Base-by-base conservation (phyloP, 1,140 invertebrate genomes). In the Achatina immaculata region DNA sequence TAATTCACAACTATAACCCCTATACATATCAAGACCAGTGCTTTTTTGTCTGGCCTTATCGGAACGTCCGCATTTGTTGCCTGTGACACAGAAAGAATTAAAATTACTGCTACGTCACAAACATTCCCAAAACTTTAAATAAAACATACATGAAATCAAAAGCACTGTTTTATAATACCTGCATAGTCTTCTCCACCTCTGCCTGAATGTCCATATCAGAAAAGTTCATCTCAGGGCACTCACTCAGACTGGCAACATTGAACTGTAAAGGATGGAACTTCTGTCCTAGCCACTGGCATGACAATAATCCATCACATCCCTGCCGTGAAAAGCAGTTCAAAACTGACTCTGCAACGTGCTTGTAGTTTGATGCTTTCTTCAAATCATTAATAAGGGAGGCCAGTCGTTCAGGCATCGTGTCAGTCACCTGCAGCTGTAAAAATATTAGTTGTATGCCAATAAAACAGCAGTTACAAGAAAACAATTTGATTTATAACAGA, bases 401-500 rank as follows among this genome's bases (percentile, higher is more conserved):
- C 38, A 81, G 68, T 36, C 71, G 73, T 38, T 62, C 16, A 24
- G 80, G 80, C 65, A 81, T 69, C 0, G 76, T 36, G 1, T 78
- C 36, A 4, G n/a, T 78, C 0, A 78, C 58, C 66, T 0, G 42
- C 7, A 65, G 28, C 51, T 65, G 55, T 16, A 62, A n/a, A 14
- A 38, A 31, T 24, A 45, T 51, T 16, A 68, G n/a, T n/a, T n/a
- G n/a, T n/a, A n/a, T n/a, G n/a, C n/a, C n/a, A n/a, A n/a, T n/a
- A n/a, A n/a, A n/a, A n/a, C n/a, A n/a, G n/a, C n/a, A n/a, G n/a
- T n/a, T n/a, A n/a, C n/a, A n/a, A n/a, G n/a, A n/a, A n/a, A n/a
- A n/a, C n/a, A n/a, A n/a, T n/a, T n/a, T n/a, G n/a, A n/a, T n/a
- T n/a, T n/a, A n/a, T n/a, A n/a, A n/a, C n/a, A n/a, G n/a, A n/a